Percentiles rank a stretch among this genome's conserved stretches.
Evolutionary conservation across 2,797 vertebrate species (phyloP).

Genomic region (Furcifer pardalis): DNA sequence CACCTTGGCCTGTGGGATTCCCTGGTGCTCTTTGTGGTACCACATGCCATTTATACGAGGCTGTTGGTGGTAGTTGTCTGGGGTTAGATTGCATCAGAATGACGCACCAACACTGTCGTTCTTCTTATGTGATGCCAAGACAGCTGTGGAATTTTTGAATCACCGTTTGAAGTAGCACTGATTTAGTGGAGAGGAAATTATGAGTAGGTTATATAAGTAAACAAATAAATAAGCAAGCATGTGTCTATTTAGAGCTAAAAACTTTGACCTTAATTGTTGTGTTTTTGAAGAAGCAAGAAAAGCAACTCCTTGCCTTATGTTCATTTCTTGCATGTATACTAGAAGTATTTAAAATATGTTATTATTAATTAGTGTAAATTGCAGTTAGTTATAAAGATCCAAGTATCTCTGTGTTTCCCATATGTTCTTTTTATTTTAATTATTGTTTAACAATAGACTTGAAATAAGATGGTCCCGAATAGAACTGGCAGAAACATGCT

Average conservation of each 20-base stretch:
- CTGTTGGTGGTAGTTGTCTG: too few relatives aligned
- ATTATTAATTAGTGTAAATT: neutral
- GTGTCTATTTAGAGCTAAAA: neutral
- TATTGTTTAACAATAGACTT: slow-evolving; percentile 66
- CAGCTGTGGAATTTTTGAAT: too few relatives aligned
- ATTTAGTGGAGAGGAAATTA: neutral
- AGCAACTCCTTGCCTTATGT: too few relatives aligned
- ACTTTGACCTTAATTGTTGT: neutral
- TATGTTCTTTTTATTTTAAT: neutral
- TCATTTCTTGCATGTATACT: neutral
- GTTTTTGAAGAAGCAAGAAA: neutral
- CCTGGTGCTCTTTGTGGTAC: too few relatives aligned
- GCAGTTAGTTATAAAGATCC: neutral
- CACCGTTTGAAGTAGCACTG: too few relatives aligned
- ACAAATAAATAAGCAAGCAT: neutral
- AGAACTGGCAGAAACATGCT: slow-evolving; percentile 75
- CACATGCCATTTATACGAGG: too few relatives aligned
- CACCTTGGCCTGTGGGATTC: too few relatives aligned
- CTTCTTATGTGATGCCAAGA: too few relatives aligned
- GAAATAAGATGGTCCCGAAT: slow-evolving; percentile 76
- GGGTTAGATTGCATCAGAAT: too few relatives aligned
- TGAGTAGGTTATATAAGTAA: neutral
- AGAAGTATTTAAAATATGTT: neutral
- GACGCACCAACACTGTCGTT: too few relatives aligned
- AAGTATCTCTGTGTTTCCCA: neutral